Base-by-base conservation (phyloP, 2,888 invertebrate species). In the Thymelicus lineola region DNA sequence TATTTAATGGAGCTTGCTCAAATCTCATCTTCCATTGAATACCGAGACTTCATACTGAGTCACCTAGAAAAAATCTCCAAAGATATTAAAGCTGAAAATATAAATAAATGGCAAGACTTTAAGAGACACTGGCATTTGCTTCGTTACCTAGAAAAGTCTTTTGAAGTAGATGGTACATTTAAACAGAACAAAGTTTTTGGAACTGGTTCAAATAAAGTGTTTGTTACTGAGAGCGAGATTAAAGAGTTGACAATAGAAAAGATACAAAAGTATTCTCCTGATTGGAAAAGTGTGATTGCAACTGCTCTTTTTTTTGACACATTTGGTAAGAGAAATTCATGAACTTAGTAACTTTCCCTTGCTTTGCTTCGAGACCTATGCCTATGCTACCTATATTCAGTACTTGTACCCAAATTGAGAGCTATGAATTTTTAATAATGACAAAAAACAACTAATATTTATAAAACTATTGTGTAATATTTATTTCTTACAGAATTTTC, bases 41-140 rank as follows among this genome's bases (percentile, higher is more conserved):
- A 96, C 62, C 93, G 96, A 77, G 95, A 96, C 76, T 95, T 96
- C 76, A 94, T 97, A 74, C 94, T 96, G 17, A 95, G 95, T 63
- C 95, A 97, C 81, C 85, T 97, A 71, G 92, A 94, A 57, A 95
- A 94, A 73, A 87, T 92, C 42, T 85, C 88, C 10, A 87, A 93
- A 17, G 88, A 90, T 15, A 88, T 93, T 74, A 83, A 79, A 60
- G 73, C 73, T 66, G 88, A 91, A 64, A 87, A 84, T 70, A 55
- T 84, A 6, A 74, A 79, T 1, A 86, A 79, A 75, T 94, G 92
- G 91, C 76, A 83, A 36, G 75, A 84, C n/a, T 90, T 93, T 62
- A 86, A 81, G 73, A 83, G 85, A 53, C 91, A 94, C 75, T 94
- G 93, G 93, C 86, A 91, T 76, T 81, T 94, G 12, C 75, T 94